Evolutionary conservation across 2,113 vertebrate species (phyloP), one percentile per base, ranked within the genome.

Genomic region (Chamaea fasciata): DNA sequence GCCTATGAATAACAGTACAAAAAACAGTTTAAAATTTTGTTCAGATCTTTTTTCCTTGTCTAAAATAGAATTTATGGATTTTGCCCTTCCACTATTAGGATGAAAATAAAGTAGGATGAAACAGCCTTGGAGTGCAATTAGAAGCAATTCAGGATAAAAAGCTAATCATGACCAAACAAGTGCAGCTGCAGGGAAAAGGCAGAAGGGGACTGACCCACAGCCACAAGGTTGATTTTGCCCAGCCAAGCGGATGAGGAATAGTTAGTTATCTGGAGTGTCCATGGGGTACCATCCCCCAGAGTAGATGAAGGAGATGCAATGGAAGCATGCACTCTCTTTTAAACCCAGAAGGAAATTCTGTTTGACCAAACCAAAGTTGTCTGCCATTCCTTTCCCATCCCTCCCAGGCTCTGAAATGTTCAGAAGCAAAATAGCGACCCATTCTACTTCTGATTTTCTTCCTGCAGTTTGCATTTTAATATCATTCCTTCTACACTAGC

Each of bases 1-100:
- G 86, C 80, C 53, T 95, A 74, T 95, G 96, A 97, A 97, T 95
- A 97, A 90, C 63, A 67, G 83, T 63, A 92, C 90, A 78, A 96
- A 93, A 94, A 88, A 5, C 5, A 73, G 35, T 83, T 94, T 88
- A 56, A 96, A 94, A 79, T 82, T 31, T 47, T 83, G 49, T 68
- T 90, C 44, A 69, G 60, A 65, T 64, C 10, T 37, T 79, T 77
- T 91, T 96, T 74, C 42, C 85, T 95, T 96, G 79, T 79, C 56
- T 93, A 94, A 96, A 88, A 81, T 80, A 95, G 85, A 82, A 81
- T 85, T 94, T 95, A 94, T 76, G 87, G 83, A 90, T 95, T 96
- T 94, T 90, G 37, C 92, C 84, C 83, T 91, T 89, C 44, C 87
- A 28, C n/a, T 80, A 27, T 52, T 23, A 90, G 37, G 73, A 55